A percentile compares a stretch with the other conserved stretches of the same genome.
Conservation (phyloP, 2,888 invertebrate genomes). For the Himalopsyche tibetana region DNA sequence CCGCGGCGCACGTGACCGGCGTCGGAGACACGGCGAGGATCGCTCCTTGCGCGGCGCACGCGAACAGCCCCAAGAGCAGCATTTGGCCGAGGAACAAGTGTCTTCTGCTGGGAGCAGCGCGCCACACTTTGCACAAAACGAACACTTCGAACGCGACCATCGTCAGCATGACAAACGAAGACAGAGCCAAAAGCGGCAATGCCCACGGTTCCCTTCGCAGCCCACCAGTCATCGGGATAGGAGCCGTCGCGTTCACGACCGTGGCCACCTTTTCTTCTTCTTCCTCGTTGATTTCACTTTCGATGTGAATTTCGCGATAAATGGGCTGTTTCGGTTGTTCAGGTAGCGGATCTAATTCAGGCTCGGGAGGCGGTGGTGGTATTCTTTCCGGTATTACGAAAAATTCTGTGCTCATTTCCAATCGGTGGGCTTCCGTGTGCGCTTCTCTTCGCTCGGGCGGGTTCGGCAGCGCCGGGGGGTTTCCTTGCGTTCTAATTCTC, state of each 20-base stretch:
- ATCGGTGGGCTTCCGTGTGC: slow-evolving; percentile 73
- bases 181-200: slow-evolving; percentile 89
- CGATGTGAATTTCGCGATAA: slow-evolving; percentile 67
- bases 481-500: slow-evolving; percentile 71
- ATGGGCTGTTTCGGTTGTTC: slow-evolving; percentile 68
- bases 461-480: slow-evolving; percentile 67
- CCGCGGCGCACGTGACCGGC: slow-evolving; percentile 87
- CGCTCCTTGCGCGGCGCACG: slow-evolving; percentile 87
- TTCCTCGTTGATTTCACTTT: slow-evolving; percentile 62
- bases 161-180: slow-evolving; percentile 88
- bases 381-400: slow-evolving; percentile 84
- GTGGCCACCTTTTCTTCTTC: slow-evolving; percentile 55
- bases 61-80: slow-evolving; percentile 88
- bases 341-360: slow-evolving; percentile 70
- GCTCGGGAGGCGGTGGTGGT: slow-evolving; percentile 69
- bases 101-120: slow-evolving; percentile 88
- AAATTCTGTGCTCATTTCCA: slow-evolving; percentile 91
- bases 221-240: slow-evolving; percentile 70
- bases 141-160: slow-evolving; percentile 93
- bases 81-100: slow-evolving; percentile 93
- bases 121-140: slow-evolving; percentile 89
- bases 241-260: slow-evolving; percentile 63
- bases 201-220: slow-evolving; percentile 91
- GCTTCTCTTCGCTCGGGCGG: slow-evolving; percentile 70
- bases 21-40: slow-evolving; percentile 88